A percentile compares a stretch with the other conserved stretches of the same genome.
These are phyloP conservation scores for Nannobrachium achirus DNA, from an alignment of 2,113 vertebrate species.

Conservation along the genomic window DNA sequence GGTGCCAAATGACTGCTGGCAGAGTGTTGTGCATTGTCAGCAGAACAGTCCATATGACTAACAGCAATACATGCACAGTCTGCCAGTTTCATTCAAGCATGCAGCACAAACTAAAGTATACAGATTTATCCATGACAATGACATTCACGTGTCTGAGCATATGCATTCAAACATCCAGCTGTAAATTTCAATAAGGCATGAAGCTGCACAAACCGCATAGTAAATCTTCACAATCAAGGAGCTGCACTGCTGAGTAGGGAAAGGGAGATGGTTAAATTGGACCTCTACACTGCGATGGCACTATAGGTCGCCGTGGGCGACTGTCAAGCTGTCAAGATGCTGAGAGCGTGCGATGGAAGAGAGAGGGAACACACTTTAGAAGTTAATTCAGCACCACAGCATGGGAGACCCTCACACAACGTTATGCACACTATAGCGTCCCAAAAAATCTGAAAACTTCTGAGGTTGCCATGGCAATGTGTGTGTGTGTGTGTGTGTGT, in stretches of 20 bases:
- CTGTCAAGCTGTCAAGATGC: slow-evolving; percentile 36
- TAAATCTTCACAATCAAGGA: slow-evolving; percentile 41
- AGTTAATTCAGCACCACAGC: slow-evolving; percentile 50
- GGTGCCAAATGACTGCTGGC: not conserved
- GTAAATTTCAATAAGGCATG: too few relatives aligned
- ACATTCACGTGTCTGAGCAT: not conserved
- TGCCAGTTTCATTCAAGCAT: not conserved
- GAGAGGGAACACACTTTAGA: slow-evolving; percentile 49
- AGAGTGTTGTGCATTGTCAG: not conserved
- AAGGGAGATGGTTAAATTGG: slow-evolving; percentile 38
- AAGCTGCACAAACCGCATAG: too few relatives aligned
- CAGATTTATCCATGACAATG: not conserved
- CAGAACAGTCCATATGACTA: not conserved
- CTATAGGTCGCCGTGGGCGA: slow-evolving; percentile 28
- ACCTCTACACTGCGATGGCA: slow-evolving; percentile 15
- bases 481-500: slow-evolving; percentile 43
- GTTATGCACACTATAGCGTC: slow-evolving; percentile 31
- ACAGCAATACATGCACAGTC: not conserved
- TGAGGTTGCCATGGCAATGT: slow-evolving; percentile 66
- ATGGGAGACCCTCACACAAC: slow-evolving; percentile 31
- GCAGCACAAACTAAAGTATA: not conserved
- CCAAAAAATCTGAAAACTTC: slow-evolving; percentile 70
- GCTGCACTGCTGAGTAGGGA: slow-evolving; percentile 21
- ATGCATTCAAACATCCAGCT: too few relatives aligned
- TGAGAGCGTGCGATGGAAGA: not conserved